Conservation (phyloP, 1,140 invertebrate genomes). For the Drosophila mayri region DNA sequence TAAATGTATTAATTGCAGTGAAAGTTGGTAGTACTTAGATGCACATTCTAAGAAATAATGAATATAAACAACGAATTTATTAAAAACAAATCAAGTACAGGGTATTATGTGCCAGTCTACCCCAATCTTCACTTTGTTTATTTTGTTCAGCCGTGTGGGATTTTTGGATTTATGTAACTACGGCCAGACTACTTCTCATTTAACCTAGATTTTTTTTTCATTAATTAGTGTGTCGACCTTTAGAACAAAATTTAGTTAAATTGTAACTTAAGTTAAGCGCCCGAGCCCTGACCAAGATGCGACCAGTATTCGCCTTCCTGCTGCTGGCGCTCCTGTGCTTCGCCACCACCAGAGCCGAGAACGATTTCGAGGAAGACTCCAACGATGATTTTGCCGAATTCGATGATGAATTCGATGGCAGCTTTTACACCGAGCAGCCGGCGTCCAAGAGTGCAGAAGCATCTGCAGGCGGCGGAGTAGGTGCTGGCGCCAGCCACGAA, state of each 20-base stretch:
- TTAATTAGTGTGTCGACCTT: conserved; percentile 66
- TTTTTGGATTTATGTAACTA: neutral
- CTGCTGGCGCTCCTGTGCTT: conserved; percentile 63
- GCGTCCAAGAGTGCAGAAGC: conserved; percentile 60
- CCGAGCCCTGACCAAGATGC: conserved; percentile 48
- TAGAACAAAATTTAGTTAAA: conserved; percentile 60
- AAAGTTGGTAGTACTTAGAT: too few relatives aligned
- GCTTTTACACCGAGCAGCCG: conserved; percentile 65
- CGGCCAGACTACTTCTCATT: conserved; percentile 31
- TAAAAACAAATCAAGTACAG: neutral
- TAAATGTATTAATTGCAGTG: too few relatives aligned
- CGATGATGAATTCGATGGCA: conserved; percentile 95
- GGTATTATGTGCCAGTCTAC: neutral
- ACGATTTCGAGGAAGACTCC: conserved; percentile 52
- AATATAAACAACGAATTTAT: neutral
- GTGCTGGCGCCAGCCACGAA: conserved; percentile 1
- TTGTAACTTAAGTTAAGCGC: conserved; percentile 54
- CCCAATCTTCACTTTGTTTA: neutral
- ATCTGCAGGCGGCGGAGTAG: conserved; percentile 16
- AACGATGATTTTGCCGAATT: conserved; percentile 98
- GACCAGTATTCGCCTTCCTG: conserved; percentile 67
- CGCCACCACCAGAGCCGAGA: conserved; percentile 48
- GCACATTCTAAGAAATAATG: too few relatives aligned
- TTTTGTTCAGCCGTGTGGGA: neutral
- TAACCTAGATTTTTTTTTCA: conserved; percentile 72